phyloP scores from a whole-genome alignment of 1,140 invertebrate genomes.

The Penaeus vannamei region DNA sequence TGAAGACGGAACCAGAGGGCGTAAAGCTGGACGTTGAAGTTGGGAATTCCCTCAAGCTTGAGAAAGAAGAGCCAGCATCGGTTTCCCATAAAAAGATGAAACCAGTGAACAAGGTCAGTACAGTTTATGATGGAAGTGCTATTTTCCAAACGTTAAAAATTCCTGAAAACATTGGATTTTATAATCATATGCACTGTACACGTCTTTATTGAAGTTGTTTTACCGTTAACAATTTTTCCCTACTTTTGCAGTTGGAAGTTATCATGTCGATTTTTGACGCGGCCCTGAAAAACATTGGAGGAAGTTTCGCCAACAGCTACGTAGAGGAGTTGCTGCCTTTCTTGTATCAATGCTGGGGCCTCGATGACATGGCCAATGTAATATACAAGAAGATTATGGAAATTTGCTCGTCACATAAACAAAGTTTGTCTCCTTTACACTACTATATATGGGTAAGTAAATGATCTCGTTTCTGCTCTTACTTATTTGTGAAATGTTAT shows the following conservation, averaged over 20 bases:
- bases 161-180: too few relatives aligned
- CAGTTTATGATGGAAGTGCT: too few relatives aligned
- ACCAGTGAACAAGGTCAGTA: too few relatives aligned
- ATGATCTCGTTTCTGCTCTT: not conserved
- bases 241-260: conserved; percentile 24
- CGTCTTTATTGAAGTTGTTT: too few relatives aligned
- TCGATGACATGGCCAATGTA: conserved; percentile 10
- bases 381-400: conserved; percentile 32
- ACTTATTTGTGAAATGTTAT: too few relatives aligned
- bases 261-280: conserved; percentile 35
- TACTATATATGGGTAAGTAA: conserved; percentile 42
- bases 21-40: not conserved
- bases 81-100: not conserved
- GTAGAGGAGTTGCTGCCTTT: conserved; percentile 33
- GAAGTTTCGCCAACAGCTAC: conserved; percentile 35
- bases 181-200: too few relatives aligned
- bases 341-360: conserved; percentile 45
- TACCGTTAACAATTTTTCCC: not conserved
- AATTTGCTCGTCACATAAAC: conserved; percentile 12
- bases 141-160: too few relatives aligned
- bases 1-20: too few relatives aligned
- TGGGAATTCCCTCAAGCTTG: not conserved
- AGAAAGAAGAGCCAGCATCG: not conserved
- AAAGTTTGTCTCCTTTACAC: not conserved
- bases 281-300: conserved; percentile 24